Base-by-base conservation (phyloP, 1,140 invertebrate genomes). In the Drosophila biarmipes region DNA sequence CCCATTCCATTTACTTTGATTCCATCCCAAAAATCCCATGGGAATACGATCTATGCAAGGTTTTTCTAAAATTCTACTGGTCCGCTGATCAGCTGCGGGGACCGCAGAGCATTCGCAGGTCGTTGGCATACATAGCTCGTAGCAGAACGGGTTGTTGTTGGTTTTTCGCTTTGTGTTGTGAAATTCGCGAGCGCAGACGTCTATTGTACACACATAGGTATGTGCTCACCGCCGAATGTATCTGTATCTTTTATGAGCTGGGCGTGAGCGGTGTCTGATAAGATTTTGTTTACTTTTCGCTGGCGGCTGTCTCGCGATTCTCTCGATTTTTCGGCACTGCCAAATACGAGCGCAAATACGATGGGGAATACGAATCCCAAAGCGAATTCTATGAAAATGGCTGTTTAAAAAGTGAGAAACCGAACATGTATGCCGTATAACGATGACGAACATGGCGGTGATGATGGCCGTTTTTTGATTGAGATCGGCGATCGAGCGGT, bases 261-360 rank as follows among this genome's bases (percentile, higher is more conserved):
- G 73, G 43, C 56, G 79, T 73, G 66, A 77, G 67, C 71, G 52
- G 49, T 69, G 49, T 46, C 63, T 69, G 67, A 69, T 69, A 69
- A 69, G 67, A 69, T 69, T 69, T 69, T 69, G 67, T 69, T 69
- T 69, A 69, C 67, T 56, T 69, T 69, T 69, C 59, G 63, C 35
- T 56, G 34, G 66, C 63, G 40, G 51, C 63, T 46, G 67, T 38
- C 63, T 67, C 35, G 63, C 66, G 63, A 55, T 69, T 69, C 67
- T 69, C 64, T 56, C 51, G 42, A 56, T 68, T 61, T 69, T 69
- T 69, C 45, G 64, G 63, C 63, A 55, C 29, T 68, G n/a, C 40
- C 66, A 54, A 69, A 55, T 68, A 69, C 15, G 8, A 7, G 7
- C 17, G 17, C 8, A 6, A 15, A 19, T 17, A 19, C 14, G 14